Base-by-base conservation (phyloP, 1,140 invertebrate species). In the Drosophila subobscura region DNA sequence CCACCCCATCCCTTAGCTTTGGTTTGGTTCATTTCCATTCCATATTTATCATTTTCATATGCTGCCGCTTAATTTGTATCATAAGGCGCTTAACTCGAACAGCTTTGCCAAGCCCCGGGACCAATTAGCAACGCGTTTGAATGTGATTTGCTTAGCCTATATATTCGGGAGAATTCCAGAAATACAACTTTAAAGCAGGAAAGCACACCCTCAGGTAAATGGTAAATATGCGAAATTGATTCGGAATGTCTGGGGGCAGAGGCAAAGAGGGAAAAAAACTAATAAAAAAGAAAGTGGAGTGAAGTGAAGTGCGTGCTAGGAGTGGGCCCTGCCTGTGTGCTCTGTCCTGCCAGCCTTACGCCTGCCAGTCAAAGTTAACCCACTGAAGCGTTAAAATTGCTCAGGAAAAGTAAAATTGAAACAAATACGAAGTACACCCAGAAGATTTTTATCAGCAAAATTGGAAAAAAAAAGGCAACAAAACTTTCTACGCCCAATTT, bases 341-440 rank as follows among this genome's bases (percentile, higher is more conserved):
- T 51, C 53, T 61, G 64, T 57, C 52, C 27, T 40, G 58, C 68
- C 54, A 49, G 53, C 66, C 59, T 74, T 73, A 55, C 66, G 78
- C 59, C 77, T 89, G 77, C 71, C 77, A 75, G 77, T 89, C 80
- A 83, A 86, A 89, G 75, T 78, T 88, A 90, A 85, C 44, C 75
- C 76, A 90, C 60, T 90, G 81, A 90, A 72, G 86, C 86, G 86
- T 90, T 90, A 90, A 90, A 90, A 90, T 90, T 90, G 81, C 80
- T 45, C 67, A 76, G 57, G 14, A 77, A 76, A 70, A 81, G 66
- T 78, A 73, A 81, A 89, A 85, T 89, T 85, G 78, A 89, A 89
- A 88, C 83, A 88, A 88, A 88, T 88, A 88, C 67, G 63, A 37
- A 37, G 33, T 37, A 12, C 33, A 10, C 33, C 25, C 42, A 51